These are phyloP conservation scores for Anguilla obscura DNA, from an alignment of 2,797 vertebrate species.

Conservation along the genomic window DNA sequence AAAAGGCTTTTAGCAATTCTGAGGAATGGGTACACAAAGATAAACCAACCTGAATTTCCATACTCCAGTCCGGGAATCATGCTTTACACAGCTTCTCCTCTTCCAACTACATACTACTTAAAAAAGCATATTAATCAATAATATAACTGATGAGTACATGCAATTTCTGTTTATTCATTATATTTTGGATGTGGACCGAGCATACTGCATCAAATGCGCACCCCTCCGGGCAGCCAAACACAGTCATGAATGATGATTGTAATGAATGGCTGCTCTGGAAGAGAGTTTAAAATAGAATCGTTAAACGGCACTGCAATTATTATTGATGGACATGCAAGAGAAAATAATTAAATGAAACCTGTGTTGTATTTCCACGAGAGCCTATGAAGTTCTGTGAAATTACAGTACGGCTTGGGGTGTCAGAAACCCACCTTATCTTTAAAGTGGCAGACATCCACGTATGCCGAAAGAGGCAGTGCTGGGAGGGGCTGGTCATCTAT, in stretches of 20 bases:
- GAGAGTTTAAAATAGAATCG: conserved; percentile 2
- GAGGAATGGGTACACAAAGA: background rate
- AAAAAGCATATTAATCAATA: background rate
- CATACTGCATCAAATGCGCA: background rate
- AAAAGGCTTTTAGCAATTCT: background rate
- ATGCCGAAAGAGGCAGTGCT: background rate
- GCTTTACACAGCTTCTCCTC: background rate
- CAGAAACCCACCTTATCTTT: conserved; percentile 15
- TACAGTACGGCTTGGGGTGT: background rate
- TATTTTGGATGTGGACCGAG: background rate
- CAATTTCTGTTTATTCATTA: background rate
- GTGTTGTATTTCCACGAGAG: background rate
- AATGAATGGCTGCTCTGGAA: background rate
- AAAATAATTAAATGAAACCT: conserved; percentile 7
- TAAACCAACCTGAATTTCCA: background rate
- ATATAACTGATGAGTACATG: background rate
- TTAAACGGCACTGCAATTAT: background rate
- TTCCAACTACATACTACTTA: background rate
- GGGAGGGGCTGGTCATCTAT: background rate
- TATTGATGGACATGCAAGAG: conserved; percentile 15
- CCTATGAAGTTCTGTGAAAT: background rate
- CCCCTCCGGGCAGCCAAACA: background rate
- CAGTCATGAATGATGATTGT: background rate
- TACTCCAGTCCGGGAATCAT: background rate
- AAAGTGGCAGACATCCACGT: background rate